Evolutionary conservation across 2,888 invertebrate species (phyloP).

Genomic region (Bibio marci): DNA sequence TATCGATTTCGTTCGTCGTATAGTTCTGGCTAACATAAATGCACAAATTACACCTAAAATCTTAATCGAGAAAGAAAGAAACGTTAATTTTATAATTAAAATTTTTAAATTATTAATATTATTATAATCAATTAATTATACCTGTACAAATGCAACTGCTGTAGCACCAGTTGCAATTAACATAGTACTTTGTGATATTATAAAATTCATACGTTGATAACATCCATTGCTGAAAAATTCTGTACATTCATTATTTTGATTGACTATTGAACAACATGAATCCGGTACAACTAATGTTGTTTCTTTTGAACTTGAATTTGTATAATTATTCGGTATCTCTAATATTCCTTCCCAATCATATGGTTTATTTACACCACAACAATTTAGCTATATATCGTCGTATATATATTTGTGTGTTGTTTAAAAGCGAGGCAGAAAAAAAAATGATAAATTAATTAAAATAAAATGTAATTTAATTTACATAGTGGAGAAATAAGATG

Average conservation of each 20-base stretch:
- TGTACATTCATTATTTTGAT: slow-evolving; percentile 16
- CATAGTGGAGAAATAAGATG: too few species aligned
- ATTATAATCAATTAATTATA: slow-evolving; percentile 16
- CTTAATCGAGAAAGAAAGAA: slow-evolving; percentile 31
- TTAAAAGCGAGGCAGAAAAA: slow-evolving; percentile 13
- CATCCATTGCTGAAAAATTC: slow-evolving; percentile 34
- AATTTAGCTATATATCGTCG: slow-evolving; percentile 54
- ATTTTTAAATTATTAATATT: slow-evolving; percentile 3
- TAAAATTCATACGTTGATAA: slow-evolving; percentile 36
- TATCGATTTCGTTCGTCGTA: slow-evolving; percentile 59
- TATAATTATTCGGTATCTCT: slow-evolving; percentile 7
- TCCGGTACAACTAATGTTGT: slow-evolving; percentile 31
- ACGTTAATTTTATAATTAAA: not conserved
- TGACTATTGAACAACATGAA: slow-evolving; percentile 35
- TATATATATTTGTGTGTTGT: too few species aligned
- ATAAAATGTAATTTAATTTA: not conserved
- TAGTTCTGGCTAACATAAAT: slow-evolving; percentile 71
- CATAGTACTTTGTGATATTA: slow-evolving; percentile 53
- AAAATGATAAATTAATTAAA: not conserved
- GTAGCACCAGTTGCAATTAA: slow-evolving; percentile 57
- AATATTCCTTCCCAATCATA: slow-evolving; percentile 37
- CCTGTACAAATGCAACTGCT: slow-evolving; percentile 67
- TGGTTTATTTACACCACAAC: slow-evolving; percentile 46
- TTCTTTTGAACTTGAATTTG: slow-evolving; percentile 10
- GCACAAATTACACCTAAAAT: slow-evolving; percentile 77